These are phyloP conservation scores for Amitus sp. DNA, from an alignment of 2,888 invertebrate genomes.

Conservation along the genomic window DNA sequence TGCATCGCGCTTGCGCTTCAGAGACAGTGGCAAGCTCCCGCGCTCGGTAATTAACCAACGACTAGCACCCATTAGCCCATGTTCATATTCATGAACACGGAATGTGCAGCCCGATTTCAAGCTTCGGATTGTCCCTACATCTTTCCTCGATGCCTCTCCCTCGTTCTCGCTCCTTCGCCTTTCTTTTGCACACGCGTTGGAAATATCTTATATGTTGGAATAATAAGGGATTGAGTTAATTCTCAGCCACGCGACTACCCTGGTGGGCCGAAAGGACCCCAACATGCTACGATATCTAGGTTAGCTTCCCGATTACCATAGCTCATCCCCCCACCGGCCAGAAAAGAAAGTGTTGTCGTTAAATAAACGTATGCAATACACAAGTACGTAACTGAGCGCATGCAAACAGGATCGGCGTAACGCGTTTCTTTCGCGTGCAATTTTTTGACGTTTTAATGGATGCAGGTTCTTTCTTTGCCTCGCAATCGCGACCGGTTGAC, in stretches of 20 bases:
- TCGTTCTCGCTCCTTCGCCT: slow-evolving; percentile 15
- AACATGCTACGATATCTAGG: slow-evolving; percentile 6
- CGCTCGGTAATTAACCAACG: slow-evolving; percentile 63
- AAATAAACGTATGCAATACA: too few species aligned
- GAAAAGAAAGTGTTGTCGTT: too few species aligned
- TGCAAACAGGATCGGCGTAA: too few species aligned
- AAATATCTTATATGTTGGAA: slow-evolving; percentile 40
- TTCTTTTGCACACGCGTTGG: slow-evolving; percentile 16
- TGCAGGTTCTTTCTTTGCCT: too few species aligned
- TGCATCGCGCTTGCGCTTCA: neutral
- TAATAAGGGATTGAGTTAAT: slow-evolving; percentile 9
- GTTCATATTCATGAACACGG: slow-evolving; percentile 65
- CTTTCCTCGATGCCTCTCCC: slow-evolving; percentile 17
- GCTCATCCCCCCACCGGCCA: neutral
- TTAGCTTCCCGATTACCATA: slow-evolving; percentile 2
- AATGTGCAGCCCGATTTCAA: slow-evolving; percentile 63
- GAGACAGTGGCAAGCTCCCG: slow-evolving; percentile 33
- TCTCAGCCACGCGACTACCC: slow-evolving; percentile 54
- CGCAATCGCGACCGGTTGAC: too few species aligned
- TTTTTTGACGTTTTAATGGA: too few species aligned
- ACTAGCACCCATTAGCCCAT: slow-evolving; percentile 64
- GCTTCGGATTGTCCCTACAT: slow-evolving; percentile 44
- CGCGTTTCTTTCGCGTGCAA: too few species aligned
- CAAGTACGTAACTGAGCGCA: too few species aligned
- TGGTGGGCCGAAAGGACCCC: slow-evolving; percentile 46